Conservation (phyloP, 2,797 vertebrate genomes). For the Harpagifer antarcticus region DNA sequence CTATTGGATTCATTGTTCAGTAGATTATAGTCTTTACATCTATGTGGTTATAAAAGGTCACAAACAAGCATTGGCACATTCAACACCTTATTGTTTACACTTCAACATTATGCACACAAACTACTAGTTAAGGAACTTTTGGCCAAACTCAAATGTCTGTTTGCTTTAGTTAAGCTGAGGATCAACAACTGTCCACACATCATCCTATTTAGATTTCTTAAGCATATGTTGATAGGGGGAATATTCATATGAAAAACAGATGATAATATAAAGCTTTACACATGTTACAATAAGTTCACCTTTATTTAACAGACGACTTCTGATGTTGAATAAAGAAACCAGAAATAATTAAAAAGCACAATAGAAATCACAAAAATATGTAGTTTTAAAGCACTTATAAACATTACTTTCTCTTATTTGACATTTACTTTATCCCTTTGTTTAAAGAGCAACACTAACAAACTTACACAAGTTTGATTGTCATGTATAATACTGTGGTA, state of each 20-base stretch:
- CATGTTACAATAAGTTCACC: constrained; percentile 46
- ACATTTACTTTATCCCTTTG: constrained; percentile 15
- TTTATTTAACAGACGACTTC: constrained; percentile 73
- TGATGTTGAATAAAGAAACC: constrained; percentile 59
- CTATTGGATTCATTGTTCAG: background rate
- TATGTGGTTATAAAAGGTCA: background rate
- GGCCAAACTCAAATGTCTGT: too few relatives aligned
- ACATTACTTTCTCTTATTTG: constrained; percentile 39
- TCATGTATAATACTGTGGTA: constrained; percentile 51
- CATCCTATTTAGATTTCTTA: background rate
- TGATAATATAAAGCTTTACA: background rate
- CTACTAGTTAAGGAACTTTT: background rate
- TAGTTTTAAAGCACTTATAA: constrained; percentile 59
- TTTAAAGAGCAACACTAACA: constrained; percentile 41
- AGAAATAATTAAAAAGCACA: constrained; percentile 73
- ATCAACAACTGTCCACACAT: background rate
- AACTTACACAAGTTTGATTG: constrained; percentile 66
- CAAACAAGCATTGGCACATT: background rate
- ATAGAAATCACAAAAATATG: constrained; percentile 76
- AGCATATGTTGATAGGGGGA: background rate
- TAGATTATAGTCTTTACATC: background rate
- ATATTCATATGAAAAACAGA: background rate
- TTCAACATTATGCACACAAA: background rate
- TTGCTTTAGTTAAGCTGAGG: background rate
- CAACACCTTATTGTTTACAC: background rate